phyloP scores from a whole-genome alignment of 2,888 invertebrate species.

The Stramonita haemastoma region DNA sequence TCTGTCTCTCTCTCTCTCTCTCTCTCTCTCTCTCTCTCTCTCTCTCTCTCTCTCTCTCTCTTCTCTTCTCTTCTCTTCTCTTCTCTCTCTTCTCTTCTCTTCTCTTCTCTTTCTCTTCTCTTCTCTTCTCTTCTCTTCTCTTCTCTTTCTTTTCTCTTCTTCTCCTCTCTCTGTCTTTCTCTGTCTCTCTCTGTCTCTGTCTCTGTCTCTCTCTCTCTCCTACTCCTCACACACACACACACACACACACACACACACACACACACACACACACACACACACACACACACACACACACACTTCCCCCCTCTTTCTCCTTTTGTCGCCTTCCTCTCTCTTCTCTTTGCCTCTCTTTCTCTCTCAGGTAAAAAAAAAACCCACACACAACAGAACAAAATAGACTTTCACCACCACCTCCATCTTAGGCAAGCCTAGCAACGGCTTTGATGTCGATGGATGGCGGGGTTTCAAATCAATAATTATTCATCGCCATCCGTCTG shows the following conservation, averaged over 20 bases:
- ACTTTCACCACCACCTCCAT: no score
- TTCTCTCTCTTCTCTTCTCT: slow-evolving; percentile 3
- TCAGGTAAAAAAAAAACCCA: no score
- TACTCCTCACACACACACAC: no score
- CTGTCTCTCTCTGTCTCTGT: not conserved
- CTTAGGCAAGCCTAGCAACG: no score
- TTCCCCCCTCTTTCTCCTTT: not conserved
- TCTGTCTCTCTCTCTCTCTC: not conserved
- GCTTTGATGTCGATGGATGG: no score
- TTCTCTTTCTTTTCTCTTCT: not conserved
- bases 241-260: no score
- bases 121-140: not conserved
- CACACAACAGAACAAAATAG: no score
- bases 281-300: no score
- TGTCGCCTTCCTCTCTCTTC: not conserved
- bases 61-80: not conserved
- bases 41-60: not conserved
- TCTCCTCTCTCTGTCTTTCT: not conserved
- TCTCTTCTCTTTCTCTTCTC: not conserved
- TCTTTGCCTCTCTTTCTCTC: slow-evolving; percentile 4
- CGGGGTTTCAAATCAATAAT: no score
- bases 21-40: not conserved
- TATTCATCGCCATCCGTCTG: no score
- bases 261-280: no score
- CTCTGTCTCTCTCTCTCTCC: not conserved